These are phyloP conservation scores for Oryzias curvinotus DNA, from an alignment of 2,113 vertebrate genomes.

Conservation along the genomic window DNA sequence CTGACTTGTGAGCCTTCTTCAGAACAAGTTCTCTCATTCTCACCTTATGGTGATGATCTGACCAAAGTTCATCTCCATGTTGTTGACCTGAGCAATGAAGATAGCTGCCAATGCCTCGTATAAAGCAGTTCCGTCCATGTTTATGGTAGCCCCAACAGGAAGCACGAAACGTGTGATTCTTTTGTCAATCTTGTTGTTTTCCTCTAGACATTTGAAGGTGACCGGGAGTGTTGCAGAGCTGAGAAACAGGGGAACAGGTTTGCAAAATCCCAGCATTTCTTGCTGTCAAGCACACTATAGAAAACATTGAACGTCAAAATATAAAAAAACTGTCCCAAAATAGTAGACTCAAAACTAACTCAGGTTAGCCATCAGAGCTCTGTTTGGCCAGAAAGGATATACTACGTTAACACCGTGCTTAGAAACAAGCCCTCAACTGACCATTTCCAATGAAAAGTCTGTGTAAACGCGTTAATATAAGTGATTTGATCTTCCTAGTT, in stretches of 20 bases:
- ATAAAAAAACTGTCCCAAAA: too few relatives aligned
- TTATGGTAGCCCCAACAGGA: constrained; percentile 94
- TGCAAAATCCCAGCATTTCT: too few relatives aligned
- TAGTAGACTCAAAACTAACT: too few relatives aligned
- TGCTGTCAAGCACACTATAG: too few relatives aligned
- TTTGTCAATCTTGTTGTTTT: constrained; percentile 94
- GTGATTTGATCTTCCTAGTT: too few relatives aligned
- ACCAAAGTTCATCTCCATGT: constrained; percentile 95
- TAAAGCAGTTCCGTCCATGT: constrained; percentile 96
- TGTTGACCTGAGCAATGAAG: constrained; percentile 98
- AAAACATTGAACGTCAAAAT: too few relatives aligned
- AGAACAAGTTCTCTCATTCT: background rate
- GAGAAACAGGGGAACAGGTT: constrained; percentile 15
- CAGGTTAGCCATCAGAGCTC: too few relatives aligned
- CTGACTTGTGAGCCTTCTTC: background rate
- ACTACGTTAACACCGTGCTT: too few relatives aligned
- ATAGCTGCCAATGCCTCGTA: constrained; percentile 97
- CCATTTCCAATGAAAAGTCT: too few relatives aligned
- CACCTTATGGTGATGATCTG: constrained; percentile 99
- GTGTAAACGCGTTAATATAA: too few relatives aligned
- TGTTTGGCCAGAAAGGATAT: too few relatives aligned
- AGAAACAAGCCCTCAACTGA: too few relatives aligned
- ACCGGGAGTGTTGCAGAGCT: constrained; percentile 96
- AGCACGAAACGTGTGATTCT: constrained; percentile 93
- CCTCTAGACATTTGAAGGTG: constrained; percentile 95